Evolutionary conservation across 2,797 vertebrate genomes (phyloP), one percentile per base, ranked within the genome.

Genomic region (Sebastiscus tertius): DNA sequence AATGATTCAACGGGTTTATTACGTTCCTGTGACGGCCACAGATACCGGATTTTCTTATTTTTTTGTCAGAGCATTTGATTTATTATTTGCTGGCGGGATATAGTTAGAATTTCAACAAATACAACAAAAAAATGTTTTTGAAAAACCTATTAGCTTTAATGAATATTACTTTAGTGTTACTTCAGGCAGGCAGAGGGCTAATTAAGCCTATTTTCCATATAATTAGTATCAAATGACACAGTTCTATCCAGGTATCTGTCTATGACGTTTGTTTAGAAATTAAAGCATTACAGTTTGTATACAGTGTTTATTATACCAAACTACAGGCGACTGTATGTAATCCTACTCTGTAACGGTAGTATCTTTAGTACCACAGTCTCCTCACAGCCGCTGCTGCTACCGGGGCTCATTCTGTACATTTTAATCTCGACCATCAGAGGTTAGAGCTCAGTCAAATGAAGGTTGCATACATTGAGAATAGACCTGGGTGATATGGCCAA

Each of bases 381-480:
- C 49, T 54, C 49, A 42, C 39, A 42, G 39, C 16, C 14, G 14
- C 39, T 42, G 14, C 6, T 42, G 39, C 39, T 42, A 42, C 14
- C 2, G 6, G 39, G 39, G 39, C 39, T 42, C 39, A 42, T 42
- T 42, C 39, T 42, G 6, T 42, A 42, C 49, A 62, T 75, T 83
- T 82, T 58, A 84, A 75, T 86, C 76, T 68, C 12, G 24, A 56
- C 3, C 55, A 5, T 56, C 65, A 54, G 31, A 66, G 46, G 71
- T 83, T 46, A 73, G 26, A 75, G 73, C 66, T 72, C 84, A 54
- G 42, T 39, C 8, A 31, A 22, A 26, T 58, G 46, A 20, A 66
- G n/a, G 69, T 13, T 20, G 14, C 7, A 10, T 18, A 39, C 18
- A 42, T 18, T 18, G 60, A 55, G 42, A 46, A 46, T 18, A 46